Conservation (phyloP, 2,888 invertebrate species). For the Coleophora flavipennella region DNA sequence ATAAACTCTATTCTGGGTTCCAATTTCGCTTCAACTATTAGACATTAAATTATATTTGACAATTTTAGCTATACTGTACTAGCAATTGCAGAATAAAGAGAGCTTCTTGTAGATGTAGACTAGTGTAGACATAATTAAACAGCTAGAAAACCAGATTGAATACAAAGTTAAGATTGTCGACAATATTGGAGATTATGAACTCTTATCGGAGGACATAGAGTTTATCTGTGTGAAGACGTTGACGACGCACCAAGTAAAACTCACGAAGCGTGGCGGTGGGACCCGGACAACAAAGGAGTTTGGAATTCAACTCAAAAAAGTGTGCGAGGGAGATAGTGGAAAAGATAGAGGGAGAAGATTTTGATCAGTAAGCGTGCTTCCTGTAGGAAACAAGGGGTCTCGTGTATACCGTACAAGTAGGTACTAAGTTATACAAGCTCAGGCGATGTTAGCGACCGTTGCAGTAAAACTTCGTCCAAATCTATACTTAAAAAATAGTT, state of each 20-base stretch:
- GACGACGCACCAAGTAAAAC: conserved; percentile 16
- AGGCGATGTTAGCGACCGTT: not conserved
- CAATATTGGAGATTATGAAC: conserved; percentile 9
- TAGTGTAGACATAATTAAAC: no score
- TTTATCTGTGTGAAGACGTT: conserved; percentile 12
- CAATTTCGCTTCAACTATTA: no score
- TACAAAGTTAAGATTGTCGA: conserved; percentile 1
- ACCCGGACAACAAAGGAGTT: conserved; percentile 50
- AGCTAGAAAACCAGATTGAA: conserved; percentile 14
- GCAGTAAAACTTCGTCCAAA: no score
- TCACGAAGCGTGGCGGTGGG: conserved; percentile 51
- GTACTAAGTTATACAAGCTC: no score
- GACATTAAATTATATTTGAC: no score
- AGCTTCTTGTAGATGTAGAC: no score
- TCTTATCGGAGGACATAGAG: conserved; percentile 21
- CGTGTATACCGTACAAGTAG: conserved; percentile 8
- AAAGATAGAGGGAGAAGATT: conserved; percentile 22
- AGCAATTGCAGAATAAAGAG: no score
- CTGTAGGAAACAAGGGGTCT: conserved; percentile 21
- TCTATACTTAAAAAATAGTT: no score
- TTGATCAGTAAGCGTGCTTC: conserved; percentile 32
- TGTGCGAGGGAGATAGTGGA: conserved; percentile 27
- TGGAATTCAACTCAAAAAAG: conserved; percentile 58
- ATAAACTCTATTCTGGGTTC: no score
- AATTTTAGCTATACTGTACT: no score